Evolutionary conservation across 2,113 vertebrate genomes (phyloP).

Genomic region (Tetrao urogallus): DNA sequence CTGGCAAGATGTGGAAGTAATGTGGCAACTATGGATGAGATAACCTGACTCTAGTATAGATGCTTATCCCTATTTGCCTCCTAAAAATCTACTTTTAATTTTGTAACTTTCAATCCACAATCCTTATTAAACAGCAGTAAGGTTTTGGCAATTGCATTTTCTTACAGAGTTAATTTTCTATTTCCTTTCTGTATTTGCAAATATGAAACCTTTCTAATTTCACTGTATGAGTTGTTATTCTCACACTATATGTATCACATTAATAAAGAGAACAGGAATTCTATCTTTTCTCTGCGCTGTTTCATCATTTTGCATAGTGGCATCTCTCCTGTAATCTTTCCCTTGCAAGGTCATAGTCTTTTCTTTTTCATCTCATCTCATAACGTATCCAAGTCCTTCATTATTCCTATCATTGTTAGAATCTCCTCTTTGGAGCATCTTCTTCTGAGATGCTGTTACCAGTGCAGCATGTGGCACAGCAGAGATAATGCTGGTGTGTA

Average conservation of each 20-base stretch:
- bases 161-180: neutral
- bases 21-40: neutral
- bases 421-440: neutral
- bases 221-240: neutral
- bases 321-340: neutral
- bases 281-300: neutral
- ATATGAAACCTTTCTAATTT: neutral
- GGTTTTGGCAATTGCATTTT: neutral
- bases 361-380: neutral
- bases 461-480: rapidly evolving
- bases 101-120: neutral
- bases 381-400: neutral
- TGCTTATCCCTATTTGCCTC: neutral
- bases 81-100: neutral
- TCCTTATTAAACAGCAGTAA: neutral
- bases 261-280: neutral
- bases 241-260: neutral
- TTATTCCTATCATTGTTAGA: neutral
- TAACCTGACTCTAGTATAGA: neutral
- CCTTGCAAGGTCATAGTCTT: neutral
- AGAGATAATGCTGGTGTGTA: neutral
- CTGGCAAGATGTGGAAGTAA: neutral
- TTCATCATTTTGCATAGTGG: neutral
- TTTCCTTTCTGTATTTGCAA: neutral
- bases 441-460: neutral